Evolutionary conservation across 2,797 vertebrate species (phyloP).

Genomic region (Tragopan temminckii): DNA sequence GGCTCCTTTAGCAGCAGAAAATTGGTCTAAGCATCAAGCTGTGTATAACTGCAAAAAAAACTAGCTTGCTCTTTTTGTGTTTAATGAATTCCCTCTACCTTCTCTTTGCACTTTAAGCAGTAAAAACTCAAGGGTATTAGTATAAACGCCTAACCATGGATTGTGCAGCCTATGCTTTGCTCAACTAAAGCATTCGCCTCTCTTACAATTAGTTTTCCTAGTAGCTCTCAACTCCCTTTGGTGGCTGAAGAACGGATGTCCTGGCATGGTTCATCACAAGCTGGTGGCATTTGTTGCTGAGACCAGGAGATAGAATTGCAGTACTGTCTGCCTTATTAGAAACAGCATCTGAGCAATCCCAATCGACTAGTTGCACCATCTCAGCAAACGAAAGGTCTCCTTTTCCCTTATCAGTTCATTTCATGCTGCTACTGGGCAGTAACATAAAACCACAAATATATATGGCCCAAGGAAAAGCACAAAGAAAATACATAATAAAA

Average conservation of each 20-base stretch:
- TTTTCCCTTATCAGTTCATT: slow-evolving; percentile 40
- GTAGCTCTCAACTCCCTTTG: background rate
- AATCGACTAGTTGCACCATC: background rate
- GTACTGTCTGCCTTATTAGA: background rate
- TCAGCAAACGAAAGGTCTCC: background rate
- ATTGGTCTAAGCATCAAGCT: background rate
- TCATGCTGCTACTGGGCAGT: slow-evolving; percentile 3
- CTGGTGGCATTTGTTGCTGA: background rate
- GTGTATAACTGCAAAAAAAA: background rate
- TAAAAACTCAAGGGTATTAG: background rate
- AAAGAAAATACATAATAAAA: background rate
- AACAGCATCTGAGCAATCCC: background rate
- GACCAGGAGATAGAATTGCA: background rate
- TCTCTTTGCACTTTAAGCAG: background rate
- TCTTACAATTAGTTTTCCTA: background rate
- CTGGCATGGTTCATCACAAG: background rate
- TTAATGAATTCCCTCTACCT: background rate
- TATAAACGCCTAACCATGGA: background rate
- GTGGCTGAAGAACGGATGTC: background rate
- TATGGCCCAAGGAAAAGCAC: background rate
- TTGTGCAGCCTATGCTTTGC: background rate
- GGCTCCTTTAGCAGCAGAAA: background rate
- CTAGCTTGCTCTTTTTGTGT: background rate
- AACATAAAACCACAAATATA: background rate
- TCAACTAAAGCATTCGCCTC: background rate